Evolutionary conservation across 2,113 vertebrate genomes (phyloP).

Genomic region (Chelonoidis abingdonii): DNA sequence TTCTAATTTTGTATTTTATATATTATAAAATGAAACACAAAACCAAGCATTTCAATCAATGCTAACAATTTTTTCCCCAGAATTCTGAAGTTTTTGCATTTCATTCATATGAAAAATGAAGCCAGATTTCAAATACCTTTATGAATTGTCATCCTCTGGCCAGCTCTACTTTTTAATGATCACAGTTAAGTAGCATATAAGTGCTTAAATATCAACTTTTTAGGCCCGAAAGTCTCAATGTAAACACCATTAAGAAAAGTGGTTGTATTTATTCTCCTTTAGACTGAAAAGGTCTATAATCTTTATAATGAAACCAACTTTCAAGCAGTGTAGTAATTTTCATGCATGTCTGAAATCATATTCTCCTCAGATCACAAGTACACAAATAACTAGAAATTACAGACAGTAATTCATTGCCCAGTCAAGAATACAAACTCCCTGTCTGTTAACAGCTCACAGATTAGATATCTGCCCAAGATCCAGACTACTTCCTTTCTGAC

Average conservation of each 20-base stretch:
- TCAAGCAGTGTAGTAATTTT: background rate
- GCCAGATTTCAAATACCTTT: slow-evolving; percentile 1
- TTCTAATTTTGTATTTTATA: background rate
- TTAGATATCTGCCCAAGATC: background rate
- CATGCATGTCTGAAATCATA: background rate
- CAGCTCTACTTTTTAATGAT: slow-evolving; percentile 21
- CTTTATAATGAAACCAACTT: background rate
- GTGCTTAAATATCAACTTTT: slow-evolving; percentile 34
- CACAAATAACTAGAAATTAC: background rate
- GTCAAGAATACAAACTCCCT: background rate
- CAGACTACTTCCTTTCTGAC: background rate
- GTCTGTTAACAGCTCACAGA: fast-evolving
- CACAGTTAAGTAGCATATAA: background rate
- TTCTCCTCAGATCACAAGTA: background rate
- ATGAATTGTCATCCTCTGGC: background rate
- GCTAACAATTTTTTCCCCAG: background rate
- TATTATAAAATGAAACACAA: slow-evolving; percentile 26
- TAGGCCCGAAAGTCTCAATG: background rate
- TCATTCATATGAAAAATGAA: slow-evolving; percentile 21
- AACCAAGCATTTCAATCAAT: background rate
- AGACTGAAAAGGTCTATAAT: background rate
- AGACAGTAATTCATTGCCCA: too few species aligned
- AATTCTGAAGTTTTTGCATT: background rate
- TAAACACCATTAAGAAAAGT: background rate
- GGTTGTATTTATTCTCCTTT: background rate